Percentiles rank a stretch among this genome's conserved stretches.
These are phyloP conservation scores for Ochropacha duplaris DNA, from an alignment of 2,888 invertebrate species.

Conservation along the genomic window DNA sequence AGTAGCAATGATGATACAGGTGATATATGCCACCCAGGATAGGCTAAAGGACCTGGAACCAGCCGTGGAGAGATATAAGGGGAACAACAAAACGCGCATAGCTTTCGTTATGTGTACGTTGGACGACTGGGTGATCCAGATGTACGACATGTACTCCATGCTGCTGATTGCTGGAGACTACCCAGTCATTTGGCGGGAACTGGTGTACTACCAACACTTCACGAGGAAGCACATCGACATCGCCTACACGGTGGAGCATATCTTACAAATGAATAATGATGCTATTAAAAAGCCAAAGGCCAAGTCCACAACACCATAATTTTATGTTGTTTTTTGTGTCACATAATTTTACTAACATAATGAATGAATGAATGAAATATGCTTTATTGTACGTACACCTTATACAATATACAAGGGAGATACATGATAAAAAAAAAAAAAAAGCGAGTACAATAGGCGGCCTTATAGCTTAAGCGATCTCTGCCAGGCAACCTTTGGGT, in stretches of 20 bases:
- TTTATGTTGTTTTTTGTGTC: no score
- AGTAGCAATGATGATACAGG: conserved; percentile 40
- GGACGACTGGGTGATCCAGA: conserved; percentile 31
- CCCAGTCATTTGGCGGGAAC: conserved; percentile 11
- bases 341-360: no score
- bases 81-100: conserved; percentile 27
- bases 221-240: conserved; percentile 39
- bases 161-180: background rate
- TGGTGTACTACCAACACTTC: conserved; percentile 36
- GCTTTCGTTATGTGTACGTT: conserved; percentile 35
- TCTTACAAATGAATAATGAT: no score
- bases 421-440: no score
- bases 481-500: no score
- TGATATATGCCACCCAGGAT: conserved; percentile 37
- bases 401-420: no score
- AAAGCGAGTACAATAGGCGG: no score
- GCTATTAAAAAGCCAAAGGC: no score
- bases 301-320: no score
- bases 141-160: conserved; percentile 22
- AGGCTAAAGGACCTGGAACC: conserved; percentile 25
- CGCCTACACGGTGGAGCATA: conserved; percentile 41
- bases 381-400: no score
- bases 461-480: no score
- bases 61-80: conserved; percentile 16
- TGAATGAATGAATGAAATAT: no score